Conservation (phyloP, 2,888 invertebrate species). For the Halocaridina rubra region DNA sequence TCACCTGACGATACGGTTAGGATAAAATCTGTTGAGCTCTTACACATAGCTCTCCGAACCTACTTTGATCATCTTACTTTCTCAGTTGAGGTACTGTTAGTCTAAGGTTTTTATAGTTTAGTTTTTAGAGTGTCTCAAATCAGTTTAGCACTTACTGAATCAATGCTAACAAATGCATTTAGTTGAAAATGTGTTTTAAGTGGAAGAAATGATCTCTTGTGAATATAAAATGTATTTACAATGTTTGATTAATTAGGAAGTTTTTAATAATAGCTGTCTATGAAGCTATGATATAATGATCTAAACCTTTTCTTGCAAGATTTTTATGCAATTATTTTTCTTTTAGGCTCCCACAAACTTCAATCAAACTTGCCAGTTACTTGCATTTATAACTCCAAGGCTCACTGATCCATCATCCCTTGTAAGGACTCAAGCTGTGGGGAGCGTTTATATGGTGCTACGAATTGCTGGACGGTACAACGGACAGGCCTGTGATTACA, state of each 20-base stretch:
- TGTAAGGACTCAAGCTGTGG: slow-evolving; percentile 49
- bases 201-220: too few species aligned
- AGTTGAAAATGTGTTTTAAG: too few species aligned
- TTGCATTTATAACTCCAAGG: slow-evolving; percentile 55
- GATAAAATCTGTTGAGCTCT: slow-evolving; percentile 51
- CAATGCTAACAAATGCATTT: too few species aligned
- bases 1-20: slow-evolving; percentile 36
- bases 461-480: slow-evolving; percentile 55
- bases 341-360: slow-evolving; percentile 60
- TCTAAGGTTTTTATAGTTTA: too few species aligned
- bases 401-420: slow-evolving; percentile 48
- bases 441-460: slow-evolving; percentile 51
- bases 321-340: too few species aligned
- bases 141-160: too few species aligned
- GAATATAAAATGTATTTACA: too few species aligned
- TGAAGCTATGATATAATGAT: too few species aligned
- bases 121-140: too few species aligned
- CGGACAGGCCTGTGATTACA: slow-evolving; percentile 39
- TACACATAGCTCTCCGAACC: slow-evolving; percentile 53
- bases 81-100: slow-evolving; percentile 39
- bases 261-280: too few species aligned
- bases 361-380: slow-evolving; percentile 59
- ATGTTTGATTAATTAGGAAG: too few species aligned
- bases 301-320: too few species aligned
- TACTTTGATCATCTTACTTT: slow-evolving; percentile 53